Evolutionary conservation across 37 sponge, comb jelly and placozoan species (phyloP), one percentile per base, ranked within the genome.

Genomic region (Hexactinellida sp.): DNA sequence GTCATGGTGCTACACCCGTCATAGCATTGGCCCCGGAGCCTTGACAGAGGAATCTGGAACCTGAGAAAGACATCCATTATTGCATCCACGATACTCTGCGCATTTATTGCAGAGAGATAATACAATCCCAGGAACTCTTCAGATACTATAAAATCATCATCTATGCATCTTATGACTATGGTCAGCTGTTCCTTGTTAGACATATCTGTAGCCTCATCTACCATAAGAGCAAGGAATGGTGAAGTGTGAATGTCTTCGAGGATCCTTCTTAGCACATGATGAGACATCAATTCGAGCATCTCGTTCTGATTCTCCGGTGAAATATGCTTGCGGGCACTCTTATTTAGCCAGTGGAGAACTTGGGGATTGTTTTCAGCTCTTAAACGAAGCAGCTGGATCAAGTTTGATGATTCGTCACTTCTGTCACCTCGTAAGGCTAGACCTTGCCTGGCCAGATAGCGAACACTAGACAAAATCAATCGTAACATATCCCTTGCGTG

Each of bases 261-360:
- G 82, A 93, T 83, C 39, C 85, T 87, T 63, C 88, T 87, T 36
- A 91, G 82, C 21, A 93, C 86, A 55, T 28, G 7, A 41, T 88
- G 88, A 41, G 90, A 86, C 93, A 93, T 93, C n/a, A 91, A 34
- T 54, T 87, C 88, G 35, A 92, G 86, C 88, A 90, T 88, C 86
- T 93, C 93, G 86, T 93, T 93, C 35, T 93, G 93, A 51, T 87
- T 91, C 24, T 89, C 89, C 82, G 36, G 87, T 51, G 89, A 25
- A 21, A 86, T 85, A 24, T 87, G 63, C 54, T 92, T 88, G 10
- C 47, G 52, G 37, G 85, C 55, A 32, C 87, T 91, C 32, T 34
- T 87, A 32, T 88, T 52, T 54, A 93, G 83, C 93, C 90, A 89
- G 16, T 89, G 54, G 7, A 52, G 37, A 34, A 89, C 39, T 85